A percentile compares a stretch with the other conserved stretches of the same genome.
Conservation (phyloP, 2,888 invertebrate genomes). For the Lasioglossum oenotherae region DNA sequence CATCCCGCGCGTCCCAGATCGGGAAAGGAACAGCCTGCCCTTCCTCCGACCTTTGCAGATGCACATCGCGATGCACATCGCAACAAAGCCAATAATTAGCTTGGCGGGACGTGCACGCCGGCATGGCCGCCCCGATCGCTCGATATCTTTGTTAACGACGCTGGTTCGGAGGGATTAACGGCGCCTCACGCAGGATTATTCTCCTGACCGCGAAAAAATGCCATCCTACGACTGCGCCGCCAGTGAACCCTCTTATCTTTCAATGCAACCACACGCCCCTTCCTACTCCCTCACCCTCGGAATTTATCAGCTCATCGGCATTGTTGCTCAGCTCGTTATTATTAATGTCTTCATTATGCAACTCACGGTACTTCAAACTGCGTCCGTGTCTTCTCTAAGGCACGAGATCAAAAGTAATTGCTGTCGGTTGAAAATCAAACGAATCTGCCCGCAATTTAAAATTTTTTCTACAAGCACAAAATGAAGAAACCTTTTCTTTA, state of each 20-base stretch:
- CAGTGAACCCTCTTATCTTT: not conserved
- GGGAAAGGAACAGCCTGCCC: constrained; percentile 47
- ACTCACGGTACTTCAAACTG: not conserved
- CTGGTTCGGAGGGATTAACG: constrained; percentile 8
- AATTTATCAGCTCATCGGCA: constrained; percentile 1
- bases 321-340: not conserved
- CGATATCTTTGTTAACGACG: constrained; percentile 33
- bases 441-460: not conserved
- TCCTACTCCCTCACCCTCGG: not conserved
- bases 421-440: not conserved
- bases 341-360: constrained; percentile 14
- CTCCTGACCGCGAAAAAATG: constrained; percentile 6
- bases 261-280: not conserved
- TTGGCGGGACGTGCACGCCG: constrained; percentile 45
- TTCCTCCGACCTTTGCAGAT: constrained; percentile 53
- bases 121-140: constrained; percentile 49
- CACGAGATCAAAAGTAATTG: not conserved
- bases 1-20: constrained; percentile 63
- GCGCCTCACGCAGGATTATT: constrained; percentile 15
- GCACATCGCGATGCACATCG: constrained; percentile 48
- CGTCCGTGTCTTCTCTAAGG: not conserved
- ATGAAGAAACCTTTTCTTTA: too few relatives aligned
- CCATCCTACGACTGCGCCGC: not conserved
- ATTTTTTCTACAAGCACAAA: not conserved
- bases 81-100: constrained; percentile 62